Evolutionary conservation across 2,888 invertebrate species (phyloP).

Genomic region (Tachina fera): DNA sequence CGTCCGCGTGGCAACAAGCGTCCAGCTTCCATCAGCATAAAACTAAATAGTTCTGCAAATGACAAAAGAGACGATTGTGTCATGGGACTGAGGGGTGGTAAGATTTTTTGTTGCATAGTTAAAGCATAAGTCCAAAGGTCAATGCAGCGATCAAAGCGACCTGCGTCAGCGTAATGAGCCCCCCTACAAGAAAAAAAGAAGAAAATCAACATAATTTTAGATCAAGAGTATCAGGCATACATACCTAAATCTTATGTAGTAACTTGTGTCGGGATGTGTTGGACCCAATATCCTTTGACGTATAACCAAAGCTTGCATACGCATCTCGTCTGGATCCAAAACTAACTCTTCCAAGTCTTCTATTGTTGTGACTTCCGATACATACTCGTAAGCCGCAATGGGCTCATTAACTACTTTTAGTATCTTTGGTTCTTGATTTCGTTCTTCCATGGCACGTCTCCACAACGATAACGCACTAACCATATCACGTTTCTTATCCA

Average conservation of each 20-base stretch:
- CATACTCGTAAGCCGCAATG: conserved; percentile 94
- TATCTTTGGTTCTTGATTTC: conserved; percentile 87
- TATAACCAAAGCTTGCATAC: conserved; percentile 97
- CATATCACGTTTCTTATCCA: conserved; percentile 98
- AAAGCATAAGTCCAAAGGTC: conserved; percentile 98
- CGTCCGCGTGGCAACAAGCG: conserved; percentile 88
- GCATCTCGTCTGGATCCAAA: conserved; percentile 97
- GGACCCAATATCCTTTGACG: conserved; percentile 95
- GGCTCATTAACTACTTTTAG: conserved; percentile 89
- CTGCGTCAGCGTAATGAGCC: conserved; percentile 96
- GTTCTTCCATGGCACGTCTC: conserved; percentile 95
- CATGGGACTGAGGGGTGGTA: conserved; percentile 96
- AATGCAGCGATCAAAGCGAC: conserved; percentile 95
- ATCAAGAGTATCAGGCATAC: background rate
- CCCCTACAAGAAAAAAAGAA: conserved; percentile 85
- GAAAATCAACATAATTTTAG: conserved; percentile 72
- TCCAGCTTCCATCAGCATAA: conserved; percentile 95
- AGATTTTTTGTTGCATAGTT: conserved; percentile 96
- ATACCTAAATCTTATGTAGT: conserved; percentile 93
- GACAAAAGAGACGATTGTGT: conserved; percentile 97
- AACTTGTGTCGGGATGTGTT: conserved; percentile 98
- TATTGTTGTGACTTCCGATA: conserved; percentile 90
- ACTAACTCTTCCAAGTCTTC: conserved; percentile 93
- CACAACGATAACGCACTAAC: conserved; percentile 93
- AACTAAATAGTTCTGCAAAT: conserved; percentile 96